Evolutionary conservation across 2,113 vertebrate species (phyloP).

Genomic region (Nipponia nippon): DNA sequence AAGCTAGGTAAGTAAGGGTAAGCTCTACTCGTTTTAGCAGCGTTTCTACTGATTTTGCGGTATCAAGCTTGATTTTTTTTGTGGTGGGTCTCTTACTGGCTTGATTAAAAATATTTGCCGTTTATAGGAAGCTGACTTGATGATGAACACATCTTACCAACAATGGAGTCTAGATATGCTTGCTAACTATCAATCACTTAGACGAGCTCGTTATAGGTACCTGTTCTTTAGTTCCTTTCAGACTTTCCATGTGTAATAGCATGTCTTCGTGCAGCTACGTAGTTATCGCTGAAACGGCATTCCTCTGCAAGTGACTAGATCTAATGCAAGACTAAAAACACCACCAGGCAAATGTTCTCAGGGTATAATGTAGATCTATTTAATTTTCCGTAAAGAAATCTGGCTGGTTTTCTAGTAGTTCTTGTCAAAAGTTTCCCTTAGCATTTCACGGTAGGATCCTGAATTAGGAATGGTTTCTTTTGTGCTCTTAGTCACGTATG

Average conservation of each 20-base stretch:
- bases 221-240: background rate
- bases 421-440: background rate
- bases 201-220: rapidly evolving
- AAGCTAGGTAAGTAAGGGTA: background rate
- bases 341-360: background rate
- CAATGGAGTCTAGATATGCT: background rate
- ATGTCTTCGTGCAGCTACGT: background rate
- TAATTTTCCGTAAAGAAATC: background rate
- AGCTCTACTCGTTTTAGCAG: background rate
- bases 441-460: background rate
- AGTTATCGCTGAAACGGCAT: background rate
- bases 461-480: background rate
- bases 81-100: background rate
- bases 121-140: background rate
- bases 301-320: background rate
- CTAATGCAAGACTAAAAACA: background rate
- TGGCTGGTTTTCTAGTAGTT: background rate
- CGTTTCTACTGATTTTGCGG: background rate
- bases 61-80: background rate
- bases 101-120: background rate
- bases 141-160: background rate
- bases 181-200: background rate
- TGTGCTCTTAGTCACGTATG: background rate
- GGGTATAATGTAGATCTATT: background rate
- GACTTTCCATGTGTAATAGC: background rate